Base-by-base conservation (phyloP, 1,140 invertebrate species). In the Orchestia grillus region DNA sequence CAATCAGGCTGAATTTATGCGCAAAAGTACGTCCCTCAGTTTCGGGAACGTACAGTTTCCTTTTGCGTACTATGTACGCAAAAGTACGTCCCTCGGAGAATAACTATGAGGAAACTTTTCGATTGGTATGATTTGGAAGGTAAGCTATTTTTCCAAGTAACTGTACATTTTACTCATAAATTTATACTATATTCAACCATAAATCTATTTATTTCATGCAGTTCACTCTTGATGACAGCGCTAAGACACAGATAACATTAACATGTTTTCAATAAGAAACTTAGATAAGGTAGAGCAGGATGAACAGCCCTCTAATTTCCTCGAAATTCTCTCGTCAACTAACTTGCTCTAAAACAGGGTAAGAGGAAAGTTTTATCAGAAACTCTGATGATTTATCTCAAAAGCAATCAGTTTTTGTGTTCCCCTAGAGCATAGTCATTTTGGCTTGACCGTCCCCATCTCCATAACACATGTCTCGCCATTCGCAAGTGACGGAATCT, bases 401-500 rank as follows among this genome's bases (percentile, higher is more conserved):
- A 42, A 41, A 11, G 88, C 88, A 90, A 90, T 90, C 88, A 42
- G 43, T 90, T 90, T 87, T 90, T 42, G 88, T 90, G 88, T 90
- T 94, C 92, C 92, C 92, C 92, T 94, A 44, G 92, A 94, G 92
- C 92, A 23, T 19, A 6, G 92, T 94, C 92, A 94, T 94, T 44
- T 94, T 47, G 44, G 92, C 92, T 94, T 94, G 92, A 94, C 92
- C 92, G 92, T 94, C 92, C 92, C 92, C 92, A 45, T 94, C 92
- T 94, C 92, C 92, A 94, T 94, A 94, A 94, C 44, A 94, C 92
- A 94, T 94, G 92, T 94, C 92, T 94, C 92, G 43, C 44, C 92
- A 47, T 94, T 94, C 92, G 44, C 92, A 94, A 94, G 92, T 94
- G 92, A 94, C 92, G 92, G 92, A 94, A 94, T 94, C 92, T 94